Percentiles rank a stretch among this genome's conserved stretches.
These are phyloP conservation scores for Myopa tessellatipennis DNA, from an alignment of 2,888 invertebrate genomes.

Conservation along the genomic window DNA sequence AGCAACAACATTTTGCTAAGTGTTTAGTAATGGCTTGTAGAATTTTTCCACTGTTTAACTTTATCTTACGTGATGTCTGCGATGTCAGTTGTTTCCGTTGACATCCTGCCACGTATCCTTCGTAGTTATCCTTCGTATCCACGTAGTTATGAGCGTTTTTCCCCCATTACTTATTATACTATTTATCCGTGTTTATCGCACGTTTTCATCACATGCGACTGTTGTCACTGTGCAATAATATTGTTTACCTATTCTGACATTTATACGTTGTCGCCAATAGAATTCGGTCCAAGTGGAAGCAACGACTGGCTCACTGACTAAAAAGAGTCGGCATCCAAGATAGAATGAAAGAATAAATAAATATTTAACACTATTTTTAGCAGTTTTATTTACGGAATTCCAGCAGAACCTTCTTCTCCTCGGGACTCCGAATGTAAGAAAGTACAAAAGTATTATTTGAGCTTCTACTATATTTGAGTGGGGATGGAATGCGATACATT, in stretches of 20 bases:
- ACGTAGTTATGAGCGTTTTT: not conserved
- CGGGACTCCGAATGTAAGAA: too few relatives aligned
- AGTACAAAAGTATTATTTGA: too few relatives aligned
- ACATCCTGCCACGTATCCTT: not conserved
- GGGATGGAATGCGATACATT: too few relatives aligned
- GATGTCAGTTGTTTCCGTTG: too few relatives aligned
- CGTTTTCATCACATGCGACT: conserved; percentile 10
- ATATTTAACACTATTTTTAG: not conserved
- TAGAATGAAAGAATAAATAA: not conserved
- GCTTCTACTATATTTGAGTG: too few relatives aligned
- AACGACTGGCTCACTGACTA: conserved; percentile 52
- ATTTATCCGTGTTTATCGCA: not conserved
- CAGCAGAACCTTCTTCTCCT: too few relatives aligned
- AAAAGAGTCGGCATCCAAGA: not conserved
- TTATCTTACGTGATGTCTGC: too few relatives aligned
- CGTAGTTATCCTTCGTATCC: not conserved
- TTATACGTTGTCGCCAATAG: conserved; percentile 9
- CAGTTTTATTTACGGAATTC: too few relatives aligned
- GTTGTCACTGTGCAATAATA: conserved; percentile 1
- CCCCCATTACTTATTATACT: too few relatives aligned
- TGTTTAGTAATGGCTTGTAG: too few relatives aligned
- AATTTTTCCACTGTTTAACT: too few relatives aligned
- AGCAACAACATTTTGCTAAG: too few relatives aligned
- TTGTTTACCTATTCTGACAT: conserved; percentile 22
- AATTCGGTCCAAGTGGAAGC: conserved; percentile 39